Evolutionary conservation across 2,797 vertebrate genomes (phyloP).

Genomic region (Eremophila alpestris): DNA sequence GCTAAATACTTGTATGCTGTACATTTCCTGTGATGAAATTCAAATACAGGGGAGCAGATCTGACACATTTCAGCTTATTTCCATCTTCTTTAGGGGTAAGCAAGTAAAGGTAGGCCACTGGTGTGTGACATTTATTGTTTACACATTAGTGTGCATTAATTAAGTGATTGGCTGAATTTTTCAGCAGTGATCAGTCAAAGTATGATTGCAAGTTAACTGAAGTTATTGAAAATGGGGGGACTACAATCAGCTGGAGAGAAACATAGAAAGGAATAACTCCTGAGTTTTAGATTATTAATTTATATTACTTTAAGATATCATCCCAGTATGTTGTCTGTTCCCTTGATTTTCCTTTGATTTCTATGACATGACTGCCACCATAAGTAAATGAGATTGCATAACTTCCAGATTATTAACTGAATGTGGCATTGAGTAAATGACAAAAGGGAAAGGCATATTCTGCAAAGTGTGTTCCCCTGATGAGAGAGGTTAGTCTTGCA

Average conservation of each 20-base stretch:
- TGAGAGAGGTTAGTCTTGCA: background rate
- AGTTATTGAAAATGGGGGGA: background rate
- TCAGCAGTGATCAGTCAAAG: background rate
- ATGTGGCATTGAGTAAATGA: background rate
- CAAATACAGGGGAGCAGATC: background rate
- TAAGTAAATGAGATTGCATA: conserved; percentile 9
- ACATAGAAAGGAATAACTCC: background rate
- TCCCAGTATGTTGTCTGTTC: background rate
- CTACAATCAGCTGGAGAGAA: background rate
- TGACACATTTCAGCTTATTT: background rate
- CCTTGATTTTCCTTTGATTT: background rate
- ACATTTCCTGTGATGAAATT: background rate
- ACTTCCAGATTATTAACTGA: background rate
- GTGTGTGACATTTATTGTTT: background rate
- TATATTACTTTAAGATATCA: background rate
- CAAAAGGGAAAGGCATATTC: conserved; percentile 21
- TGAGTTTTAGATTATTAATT: background rate
- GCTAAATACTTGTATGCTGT: background rate
- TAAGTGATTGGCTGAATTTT: background rate
- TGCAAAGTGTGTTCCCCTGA: conserved; percentile 18
- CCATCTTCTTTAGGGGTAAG: background rate
- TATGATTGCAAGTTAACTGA: background rate
- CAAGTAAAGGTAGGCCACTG: background rate
- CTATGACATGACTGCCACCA: background rate
- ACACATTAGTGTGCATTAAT: background rate